Evolutionary conservation across 2,797 vertebrate genomes (phyloP).

Genomic region (Sebastes hubbsi): DNA sequence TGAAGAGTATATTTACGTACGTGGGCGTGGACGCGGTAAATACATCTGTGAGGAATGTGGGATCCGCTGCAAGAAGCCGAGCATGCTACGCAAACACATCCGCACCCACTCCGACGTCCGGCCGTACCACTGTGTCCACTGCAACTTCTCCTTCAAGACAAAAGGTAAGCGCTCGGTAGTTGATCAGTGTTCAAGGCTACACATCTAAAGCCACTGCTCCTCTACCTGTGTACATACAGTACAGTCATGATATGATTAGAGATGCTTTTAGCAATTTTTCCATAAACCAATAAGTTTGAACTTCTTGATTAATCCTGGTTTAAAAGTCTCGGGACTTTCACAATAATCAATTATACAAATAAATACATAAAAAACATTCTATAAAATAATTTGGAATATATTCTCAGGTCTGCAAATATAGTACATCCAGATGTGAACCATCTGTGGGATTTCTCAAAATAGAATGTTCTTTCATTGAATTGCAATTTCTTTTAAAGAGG

Average conservation of each 20-base stretch:
- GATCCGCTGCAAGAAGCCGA: constrained; percentile 99
- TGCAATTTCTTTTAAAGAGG: neutral
- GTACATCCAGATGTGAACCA: neutral
- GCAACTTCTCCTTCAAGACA: constrained; percentile 99
- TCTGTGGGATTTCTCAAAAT: neutral
- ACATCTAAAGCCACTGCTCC: neutral
- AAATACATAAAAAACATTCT: neutral
- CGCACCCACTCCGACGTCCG: constrained; percentile 97
- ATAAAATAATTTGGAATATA: neutral
- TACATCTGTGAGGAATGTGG: constrained; percentile 99
- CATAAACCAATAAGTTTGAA: neutral
- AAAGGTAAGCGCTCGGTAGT: constrained; percentile 87
- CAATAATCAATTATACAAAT: neutral
- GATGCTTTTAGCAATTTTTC: neutral
- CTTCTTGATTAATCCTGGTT: neutral
- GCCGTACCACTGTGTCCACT: constrained; percentile 96
- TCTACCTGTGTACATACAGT: neutral
- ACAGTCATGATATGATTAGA: neutral
- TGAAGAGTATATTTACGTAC: constrained; percentile 98
- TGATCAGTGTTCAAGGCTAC: neutral
- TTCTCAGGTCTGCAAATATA: neutral
- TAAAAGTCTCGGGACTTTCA: neutral
- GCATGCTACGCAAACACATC: constrained; percentile 99
- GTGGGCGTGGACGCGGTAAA: constrained; percentile 95
- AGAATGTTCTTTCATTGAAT: neutral